Percentiles rank a stretch among this genome's conserved stretches.
phyloP scores from a whole-genome alignment of 2,888 invertebrate species.

The Drosophila longiperda region DNA sequence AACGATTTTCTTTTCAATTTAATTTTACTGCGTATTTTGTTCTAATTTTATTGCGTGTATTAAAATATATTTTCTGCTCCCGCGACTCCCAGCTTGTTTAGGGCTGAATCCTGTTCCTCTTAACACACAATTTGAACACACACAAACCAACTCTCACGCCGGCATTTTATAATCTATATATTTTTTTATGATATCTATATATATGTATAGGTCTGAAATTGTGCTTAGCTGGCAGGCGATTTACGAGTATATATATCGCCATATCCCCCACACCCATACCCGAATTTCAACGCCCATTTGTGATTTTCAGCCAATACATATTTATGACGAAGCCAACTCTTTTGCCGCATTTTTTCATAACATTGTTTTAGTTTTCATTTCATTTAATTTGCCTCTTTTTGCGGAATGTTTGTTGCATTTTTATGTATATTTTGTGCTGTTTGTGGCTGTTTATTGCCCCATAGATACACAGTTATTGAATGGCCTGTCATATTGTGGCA shows the following conservation, averaged over 20 bases:
- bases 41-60: slow-evolving; percentile 79
- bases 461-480: slow-evolving; percentile 71
- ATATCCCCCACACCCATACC: slow-evolving; percentile 2
- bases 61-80: slow-evolving; percentile 52
- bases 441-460: slow-evolving; percentile 55
- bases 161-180: slow-evolving; percentile 65
- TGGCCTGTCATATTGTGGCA: slow-evolving; percentile 74
- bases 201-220: slow-evolving; percentile 70
- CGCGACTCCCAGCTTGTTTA: slow-evolving; percentile 19
- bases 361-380: slow-evolving; percentile 67
- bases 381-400: slow-evolving; percentile 29
- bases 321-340: slow-evolving; percentile 64
- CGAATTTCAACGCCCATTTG: slow-evolving; percentile 11
- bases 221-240: slow-evolving; percentile 78
- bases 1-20: slow-evolving; percentile 81
- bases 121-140: slow-evolving; percentile 72
- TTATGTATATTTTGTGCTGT: slow-evolving; percentile 63
- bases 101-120: slow-evolving; percentile 50
- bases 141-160: slow-evolving; percentile 13
- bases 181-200: slow-evolving; percentile 72
- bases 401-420: slow-evolving; percentile 61
- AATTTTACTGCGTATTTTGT: slow-evolving; percentile 77
- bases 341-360: slow-evolving; percentile 55
- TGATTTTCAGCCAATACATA: slow-evolving; percentile 53
- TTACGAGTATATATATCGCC: slow-evolving; percentile 48